Conservation (phyloP, 92 coral and sea anemone species). For the Palythoa heliodiscus region DNA sequence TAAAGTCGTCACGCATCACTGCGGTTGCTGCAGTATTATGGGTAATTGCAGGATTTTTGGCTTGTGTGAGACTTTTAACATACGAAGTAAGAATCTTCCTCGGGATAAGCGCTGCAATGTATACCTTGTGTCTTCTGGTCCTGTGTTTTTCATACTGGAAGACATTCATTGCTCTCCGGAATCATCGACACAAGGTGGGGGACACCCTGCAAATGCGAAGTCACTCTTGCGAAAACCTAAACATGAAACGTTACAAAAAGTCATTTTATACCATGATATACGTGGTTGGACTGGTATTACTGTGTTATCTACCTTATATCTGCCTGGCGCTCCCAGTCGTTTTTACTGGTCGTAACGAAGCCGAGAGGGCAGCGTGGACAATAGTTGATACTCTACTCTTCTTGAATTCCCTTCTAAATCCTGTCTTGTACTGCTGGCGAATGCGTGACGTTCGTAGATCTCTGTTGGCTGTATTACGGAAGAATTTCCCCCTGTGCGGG, state of each 20-base stretch:
- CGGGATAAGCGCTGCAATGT: conserved; percentile 40
- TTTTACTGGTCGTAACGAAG: conserved; percentile 39
- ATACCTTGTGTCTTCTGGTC: conserved; percentile 40
- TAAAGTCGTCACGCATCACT: conserved; percentile 41
- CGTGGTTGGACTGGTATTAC: conserved; percentile 52
- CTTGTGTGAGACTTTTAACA: conserved; percentile 50
- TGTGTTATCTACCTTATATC: conserved; percentile 58
- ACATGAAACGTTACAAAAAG: conserved; percentile 40
- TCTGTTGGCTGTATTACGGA: not conserved
- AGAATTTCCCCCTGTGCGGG: conserved; percentile 2
- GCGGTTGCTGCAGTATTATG: conserved; percentile 34
- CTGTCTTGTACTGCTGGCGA: conserved; percentile 59
- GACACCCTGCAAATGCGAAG: conserved; percentile 16
- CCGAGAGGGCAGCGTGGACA: conserved; percentile 52
- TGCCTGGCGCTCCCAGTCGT: conserved; percentile 48
- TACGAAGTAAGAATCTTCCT: conserved; percentile 49
- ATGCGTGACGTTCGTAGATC: conserved; percentile 56
- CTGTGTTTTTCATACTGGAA: conserved; percentile 50
- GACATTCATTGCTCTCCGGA: conserved; percentile 43
- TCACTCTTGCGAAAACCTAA: not conserved
- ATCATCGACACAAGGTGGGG: conserved; percentile 1
- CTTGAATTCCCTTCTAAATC: conserved; percentile 59
- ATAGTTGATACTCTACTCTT: conserved; percentile 48
- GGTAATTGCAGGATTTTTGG: conserved; percentile 39
- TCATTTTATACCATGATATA: conserved; percentile 55